These are phyloP conservation scores for Montipora efflorescens DNA, from an alignment of 64 coral and sea anemone genomes.

Conservation along the genomic window DNA sequence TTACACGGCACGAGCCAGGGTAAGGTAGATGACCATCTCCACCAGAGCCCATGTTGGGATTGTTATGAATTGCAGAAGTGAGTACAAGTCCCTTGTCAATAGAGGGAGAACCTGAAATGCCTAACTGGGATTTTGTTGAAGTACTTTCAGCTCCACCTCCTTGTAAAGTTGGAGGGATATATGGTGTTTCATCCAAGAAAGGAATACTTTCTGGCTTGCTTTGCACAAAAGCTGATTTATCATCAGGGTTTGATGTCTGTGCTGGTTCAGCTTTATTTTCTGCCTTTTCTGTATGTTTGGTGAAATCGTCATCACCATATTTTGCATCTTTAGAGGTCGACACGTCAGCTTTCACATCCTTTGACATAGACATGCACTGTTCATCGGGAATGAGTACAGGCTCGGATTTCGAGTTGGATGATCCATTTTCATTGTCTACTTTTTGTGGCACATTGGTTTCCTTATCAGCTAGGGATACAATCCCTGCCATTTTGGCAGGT, in stretches of 20 bases:
- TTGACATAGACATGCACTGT: not conserved
- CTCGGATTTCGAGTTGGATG: not conserved
- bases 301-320: not conserved
- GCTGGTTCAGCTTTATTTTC: not conserved
- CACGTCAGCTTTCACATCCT: not conserved
- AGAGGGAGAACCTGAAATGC: not conserved
- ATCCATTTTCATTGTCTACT: not conserved
- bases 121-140: not conserved
- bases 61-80: not conserved
- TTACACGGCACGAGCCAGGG: not conserved
- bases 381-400: not conserved
- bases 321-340: not conserved
- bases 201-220: constrained; percentile 7
- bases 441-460: constrained; percentile 5
- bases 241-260: not conserved
- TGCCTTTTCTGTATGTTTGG: not conserved
- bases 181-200: constrained; percentile 22
- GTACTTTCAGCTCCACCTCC: not conserved
- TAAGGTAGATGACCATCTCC: not conserved
- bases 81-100: not conserved
- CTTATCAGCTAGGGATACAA: not conserved
- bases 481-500: no score
- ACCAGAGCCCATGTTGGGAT: no score
- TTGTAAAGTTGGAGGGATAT: not conserved
- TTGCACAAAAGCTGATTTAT: constrained; percentile 7